phyloP scores from a whole-genome alignment of 2,113 vertebrate genomes.

The Crotalus helleri region DNA sequence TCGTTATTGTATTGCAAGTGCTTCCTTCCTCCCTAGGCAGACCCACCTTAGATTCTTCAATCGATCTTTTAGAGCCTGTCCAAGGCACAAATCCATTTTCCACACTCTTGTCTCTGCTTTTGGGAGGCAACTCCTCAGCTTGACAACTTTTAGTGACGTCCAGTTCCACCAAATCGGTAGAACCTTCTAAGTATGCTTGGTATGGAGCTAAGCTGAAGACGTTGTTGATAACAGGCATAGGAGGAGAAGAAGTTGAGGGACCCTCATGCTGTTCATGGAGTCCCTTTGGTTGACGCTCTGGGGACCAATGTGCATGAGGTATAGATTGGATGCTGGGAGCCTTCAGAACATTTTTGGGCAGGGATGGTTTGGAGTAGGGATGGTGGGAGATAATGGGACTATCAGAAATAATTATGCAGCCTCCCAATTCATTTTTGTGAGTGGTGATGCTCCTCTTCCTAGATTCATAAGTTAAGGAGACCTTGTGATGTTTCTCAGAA shows the following conservation, averaged over 20 bases:
- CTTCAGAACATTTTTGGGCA: neutral
- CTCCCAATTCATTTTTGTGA: neutral
- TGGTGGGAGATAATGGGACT: neutral
- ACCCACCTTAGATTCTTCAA: rapidly evolving
- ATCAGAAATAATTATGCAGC: constrained; percentile 44
- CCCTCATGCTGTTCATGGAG: neutral
- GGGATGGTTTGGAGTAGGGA: neutral
- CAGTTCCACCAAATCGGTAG: neutral
- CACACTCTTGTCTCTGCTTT: rapidly evolving
- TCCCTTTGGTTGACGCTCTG: neutral
- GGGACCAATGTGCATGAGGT: rapidly evolving
- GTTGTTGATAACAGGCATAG: constrained; percentile 89
- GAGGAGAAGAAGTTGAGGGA: constrained; percentile 64
- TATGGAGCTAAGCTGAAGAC: constrained; percentile 94
- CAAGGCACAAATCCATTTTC: neutral
- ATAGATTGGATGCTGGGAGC: neutral
- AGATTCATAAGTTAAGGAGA: neutral
- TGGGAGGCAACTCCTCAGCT: neutral
- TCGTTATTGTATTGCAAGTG: rapidly evolving
- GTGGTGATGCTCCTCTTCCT: neutral
- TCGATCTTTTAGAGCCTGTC: rapidly evolving
- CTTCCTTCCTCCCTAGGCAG: rapidly evolving
- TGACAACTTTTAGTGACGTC: constrained; percentile 2
- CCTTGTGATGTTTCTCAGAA: neutral
- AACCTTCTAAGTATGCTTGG: constrained; percentile 71